A percentile compares a stretch with the other conserved stretches of the same genome.
Conservation (phyloP, 23 tunicate genomes). For the Halocynthia aurantium region DNA sequence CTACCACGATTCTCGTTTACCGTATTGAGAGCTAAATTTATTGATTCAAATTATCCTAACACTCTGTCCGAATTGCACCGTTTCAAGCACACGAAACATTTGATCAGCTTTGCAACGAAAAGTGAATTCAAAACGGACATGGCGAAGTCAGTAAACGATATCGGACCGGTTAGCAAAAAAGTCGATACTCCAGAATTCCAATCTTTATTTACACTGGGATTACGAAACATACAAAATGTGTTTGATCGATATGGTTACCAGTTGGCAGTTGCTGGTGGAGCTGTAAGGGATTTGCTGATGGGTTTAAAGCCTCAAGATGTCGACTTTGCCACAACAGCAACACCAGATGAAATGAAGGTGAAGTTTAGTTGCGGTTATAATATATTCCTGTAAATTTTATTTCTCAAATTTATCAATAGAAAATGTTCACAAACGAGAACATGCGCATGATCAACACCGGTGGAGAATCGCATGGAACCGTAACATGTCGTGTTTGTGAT, state of each 20-base stretch:
- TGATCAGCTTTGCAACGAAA: too few relatives aligned
- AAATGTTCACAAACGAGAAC: conserved; percentile 49
- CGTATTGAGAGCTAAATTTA: too few relatives aligned
- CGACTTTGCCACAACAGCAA: conserved; percentile 98
- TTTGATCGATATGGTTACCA: conserved; percentile 46
- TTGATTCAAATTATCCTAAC: too few relatives aligned
- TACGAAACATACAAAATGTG: conserved; percentile 31
- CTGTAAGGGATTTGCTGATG: conserved; percentile 77
- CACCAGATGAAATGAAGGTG: conserved; percentile 84
- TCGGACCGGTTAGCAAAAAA: conserved; percentile 19
- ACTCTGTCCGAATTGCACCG: too few relatives aligned
- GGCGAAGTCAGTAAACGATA: neutral
- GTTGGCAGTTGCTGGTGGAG: conserved; percentile 88
- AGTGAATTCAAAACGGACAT: too few relatives aligned
- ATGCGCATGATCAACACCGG: conserved; percentile 61
- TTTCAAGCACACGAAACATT: too few relatives aligned
- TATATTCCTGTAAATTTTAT: neutral
- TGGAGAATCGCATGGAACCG: conserved; percentile 95
- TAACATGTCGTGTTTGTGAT: conserved; percentile 81
- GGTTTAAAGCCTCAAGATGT: conserved; percentile 68
- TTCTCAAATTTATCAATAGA: neutral
- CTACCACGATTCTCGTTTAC: too few relatives aligned
- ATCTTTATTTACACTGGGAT: conserved; percentile 49
- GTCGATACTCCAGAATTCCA: conserved; percentile 40
- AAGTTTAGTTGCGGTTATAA: too few relatives aligned